Conservation (phyloP, 2,797 vertebrate genomes). For the Leptoclinus maculatus region DNA sequence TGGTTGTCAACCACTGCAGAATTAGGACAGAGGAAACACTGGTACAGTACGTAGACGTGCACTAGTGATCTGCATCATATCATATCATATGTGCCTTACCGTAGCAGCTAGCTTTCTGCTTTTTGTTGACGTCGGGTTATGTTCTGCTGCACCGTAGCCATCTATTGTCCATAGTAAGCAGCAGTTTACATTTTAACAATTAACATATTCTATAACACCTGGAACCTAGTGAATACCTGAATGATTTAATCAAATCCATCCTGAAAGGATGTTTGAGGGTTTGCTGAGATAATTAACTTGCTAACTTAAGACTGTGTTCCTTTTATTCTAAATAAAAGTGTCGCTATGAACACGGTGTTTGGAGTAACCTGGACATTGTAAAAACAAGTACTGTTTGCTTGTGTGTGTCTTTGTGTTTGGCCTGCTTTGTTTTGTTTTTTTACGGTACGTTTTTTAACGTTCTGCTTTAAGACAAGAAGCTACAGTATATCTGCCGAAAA, state of each 20-base stretch:
- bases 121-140: background rate
- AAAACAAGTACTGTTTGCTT: background rate
- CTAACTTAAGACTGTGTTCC: background rate
- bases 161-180: constrained; percentile 11
- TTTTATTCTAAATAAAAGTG: constrained; percentile 1
- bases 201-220: background rate
- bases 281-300: background rate
- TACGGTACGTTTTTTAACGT: background rate
- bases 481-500: background rate
- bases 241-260: background rate
- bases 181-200: background rate
- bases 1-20: constrained; percentile 46
- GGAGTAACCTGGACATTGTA: background rate
- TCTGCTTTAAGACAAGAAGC: background rate
- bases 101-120: constrained; percentile 30
- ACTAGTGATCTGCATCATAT: constrained; percentile 20
- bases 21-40: constrained; percentile 50
- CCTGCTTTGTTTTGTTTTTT: background rate
- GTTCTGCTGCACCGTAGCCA: background rate
- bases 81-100: background rate
- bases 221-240: background rate
- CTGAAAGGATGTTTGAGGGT: background rate
- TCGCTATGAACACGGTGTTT: background rate
- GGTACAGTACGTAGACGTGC: constrained; percentile 23
- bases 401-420: constrained; percentile 11